phyloP scores from a whole-genome alignment of 1,140 invertebrate genomes.

The Acromyrmex heyeri region DNA sequence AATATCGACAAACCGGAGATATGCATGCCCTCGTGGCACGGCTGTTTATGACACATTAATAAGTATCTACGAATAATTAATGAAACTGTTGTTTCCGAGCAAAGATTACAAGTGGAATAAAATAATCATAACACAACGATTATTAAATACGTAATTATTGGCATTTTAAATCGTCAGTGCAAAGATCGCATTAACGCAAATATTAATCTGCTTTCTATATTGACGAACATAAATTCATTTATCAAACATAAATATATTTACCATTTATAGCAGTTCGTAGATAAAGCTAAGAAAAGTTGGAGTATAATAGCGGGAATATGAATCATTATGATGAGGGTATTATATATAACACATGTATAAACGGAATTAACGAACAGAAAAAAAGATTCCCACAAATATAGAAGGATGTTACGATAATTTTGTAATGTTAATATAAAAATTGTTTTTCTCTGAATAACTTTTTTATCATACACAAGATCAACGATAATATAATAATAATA shows the following conservation, averaged over 20 bases:
- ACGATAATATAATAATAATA: too few relatives aligned
- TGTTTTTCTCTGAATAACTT: not conserved
- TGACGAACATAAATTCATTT: not conserved
- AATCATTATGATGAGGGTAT: constrained; percentile 57
- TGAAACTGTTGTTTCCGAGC: constrained; percentile 28
- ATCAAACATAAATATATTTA: not conserved
- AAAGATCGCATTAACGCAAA: constrained; percentile 39
- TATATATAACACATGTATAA: constrained; percentile 26
- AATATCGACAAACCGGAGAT: not conserved
- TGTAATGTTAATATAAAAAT: not conserved
- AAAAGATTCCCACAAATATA: not conserved
- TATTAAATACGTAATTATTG: constrained; percentile 6
- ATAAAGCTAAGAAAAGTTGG: constrained; percentile 34
- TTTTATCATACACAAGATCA: too few relatives aligned
- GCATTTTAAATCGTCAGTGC: constrained; percentile 22
- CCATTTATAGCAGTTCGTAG: not conserved
- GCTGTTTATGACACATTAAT: constrained; percentile 15
- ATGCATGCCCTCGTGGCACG: too few relatives aligned
- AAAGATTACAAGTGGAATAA: constrained; percentile 30
- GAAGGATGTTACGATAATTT: not conserved
- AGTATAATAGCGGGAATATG: constrained; percentile 14
- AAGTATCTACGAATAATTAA: constrained; percentile 22
- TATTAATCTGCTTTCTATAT: not conserved
- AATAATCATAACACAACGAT: constrained; percentile 20
- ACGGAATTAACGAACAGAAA: constrained; percentile 24